A percentile compares a stretch with the other conserved stretches of the same genome.
Evolutionary conservation across 2,888 invertebrate species (phyloP).

Genomic region (Platycheirus rosarum): DNA sequence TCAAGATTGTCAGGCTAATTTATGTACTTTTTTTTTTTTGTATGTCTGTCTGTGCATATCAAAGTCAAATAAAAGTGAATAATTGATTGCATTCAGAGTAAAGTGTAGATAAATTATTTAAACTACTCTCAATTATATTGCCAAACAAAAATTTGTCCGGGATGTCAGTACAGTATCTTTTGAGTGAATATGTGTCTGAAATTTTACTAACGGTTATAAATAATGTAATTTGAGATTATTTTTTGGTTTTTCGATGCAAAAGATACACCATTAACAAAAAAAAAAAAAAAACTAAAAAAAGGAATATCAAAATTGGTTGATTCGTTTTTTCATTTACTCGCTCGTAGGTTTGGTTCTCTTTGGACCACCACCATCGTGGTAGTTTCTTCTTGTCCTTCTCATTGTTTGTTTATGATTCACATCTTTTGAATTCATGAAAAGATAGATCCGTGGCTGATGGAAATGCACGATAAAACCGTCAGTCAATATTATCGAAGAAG

Average conservation of each 20-base stretch:
- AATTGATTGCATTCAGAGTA: constrained; percentile 47
- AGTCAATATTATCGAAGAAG: constrained; percentile 56
- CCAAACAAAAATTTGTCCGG: too few species aligned
- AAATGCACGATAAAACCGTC: constrained; percentile 63
- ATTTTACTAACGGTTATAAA: constrained; percentile 25
- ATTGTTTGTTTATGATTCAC: constrained; percentile 20
- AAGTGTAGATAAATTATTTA: constrained; percentile 10
- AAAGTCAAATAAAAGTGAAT: constrained; percentile 60
- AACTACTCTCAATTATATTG: constrained; percentile 31
- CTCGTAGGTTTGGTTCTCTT: too few species aligned
- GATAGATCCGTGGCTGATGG: constrained; percentile 38
- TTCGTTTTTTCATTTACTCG: background rate
- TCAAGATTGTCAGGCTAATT: constrained; percentile 34
- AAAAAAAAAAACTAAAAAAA: constrained; percentile 10
- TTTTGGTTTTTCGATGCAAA: background rate
- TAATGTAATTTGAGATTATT: constrained; percentile 59
- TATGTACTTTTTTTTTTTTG: background rate
- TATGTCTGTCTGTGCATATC: constrained; percentile 18
- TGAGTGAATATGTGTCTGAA: constrained; percentile 7
- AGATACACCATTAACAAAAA: constrained; percentile 10
- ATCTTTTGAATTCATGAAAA: constrained; percentile 46
- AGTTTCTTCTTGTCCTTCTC: constrained; percentile 21
- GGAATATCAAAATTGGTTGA: constrained; percentile 53
- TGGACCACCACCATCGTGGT: constrained; percentile 53
- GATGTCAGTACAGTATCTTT: too few species aligned